These are phyloP conservation scores for Pituophis catenifer DNA, from an alignment of 2,113 vertebrate genomes.

Conservation along the genomic window DNA sequence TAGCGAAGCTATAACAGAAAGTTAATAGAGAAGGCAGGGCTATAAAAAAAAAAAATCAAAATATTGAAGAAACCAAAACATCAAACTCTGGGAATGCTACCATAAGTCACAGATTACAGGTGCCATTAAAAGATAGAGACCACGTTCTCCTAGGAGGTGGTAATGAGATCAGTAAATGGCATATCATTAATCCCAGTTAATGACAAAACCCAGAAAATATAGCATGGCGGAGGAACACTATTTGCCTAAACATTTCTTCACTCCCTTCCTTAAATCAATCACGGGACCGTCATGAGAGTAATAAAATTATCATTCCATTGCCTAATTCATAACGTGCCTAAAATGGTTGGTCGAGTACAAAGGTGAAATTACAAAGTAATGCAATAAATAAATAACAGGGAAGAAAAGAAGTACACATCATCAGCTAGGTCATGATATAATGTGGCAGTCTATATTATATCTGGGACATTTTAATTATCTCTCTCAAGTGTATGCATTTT, in stretches of 20 bases:
- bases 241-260: background rate
- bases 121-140: constrained; percentile 39
- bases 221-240: background rate
- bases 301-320: background rate
- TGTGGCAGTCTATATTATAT: background rate
- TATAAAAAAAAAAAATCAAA: constrained; percentile 26
- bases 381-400: background rate
- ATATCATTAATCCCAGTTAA: constrained; percentile 25
- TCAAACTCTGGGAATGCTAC: constrained; percentile 32
- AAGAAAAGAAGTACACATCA: background rate
- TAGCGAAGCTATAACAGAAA: constrained; percentile 9
- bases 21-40: constrained; percentile 49
- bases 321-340: background rate
- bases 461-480: background rate
- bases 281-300: background rate
- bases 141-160: constrained; percentile 36
- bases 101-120: constrained; percentile 46
- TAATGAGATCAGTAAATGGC: constrained; percentile 45
- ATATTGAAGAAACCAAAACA: constrained; percentile 41
- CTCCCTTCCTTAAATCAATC: constrained; percentile 5
- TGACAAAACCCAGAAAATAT: constrained; percentile 38
- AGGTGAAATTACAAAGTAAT: background rate
- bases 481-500: background rate
- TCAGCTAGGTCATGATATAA: no score
- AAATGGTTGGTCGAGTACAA: background rate